Evolutionary conservation across 2,888 invertebrate species (phyloP).

Genomic region (Pyrgus malvae): DNA sequence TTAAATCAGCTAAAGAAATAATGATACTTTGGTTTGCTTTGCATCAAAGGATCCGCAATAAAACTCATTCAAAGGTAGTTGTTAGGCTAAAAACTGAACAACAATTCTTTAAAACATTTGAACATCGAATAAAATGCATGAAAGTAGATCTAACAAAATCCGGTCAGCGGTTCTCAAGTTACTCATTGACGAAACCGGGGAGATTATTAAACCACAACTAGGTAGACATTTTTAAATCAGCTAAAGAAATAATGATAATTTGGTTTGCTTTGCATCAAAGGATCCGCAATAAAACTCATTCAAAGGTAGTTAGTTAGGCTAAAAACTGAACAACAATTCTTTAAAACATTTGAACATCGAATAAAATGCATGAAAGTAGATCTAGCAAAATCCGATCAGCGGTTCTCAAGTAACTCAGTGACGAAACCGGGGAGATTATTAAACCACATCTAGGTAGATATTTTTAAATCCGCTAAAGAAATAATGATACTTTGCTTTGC

Average conservation of each 20-base stretch:
- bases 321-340: too few relatives aligned
- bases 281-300: slow-evolving; percentile 4
- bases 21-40: slow-evolving; percentile 17
- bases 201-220: slow-evolving; percentile 13
- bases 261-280: slow-evolving; percentile 8
- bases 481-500: slow-evolving; percentile 21
- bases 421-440: slow-evolving; percentile 7
- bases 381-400: too few relatives aligned
- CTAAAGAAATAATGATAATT: slow-evolving; percentile 21
- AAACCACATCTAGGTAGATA: slow-evolving; percentile 11
- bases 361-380: too few relatives aligned
- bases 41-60: slow-evolving; percentile 6
- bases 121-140: too few relatives aligned
- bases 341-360: too few relatives aligned
- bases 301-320: too few relatives aligned
- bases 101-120: too few relatives aligned
- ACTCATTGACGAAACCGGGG: background rate
- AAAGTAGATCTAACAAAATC: too few relatives aligned
- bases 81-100: too few relatives aligned
- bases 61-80: too few relatives aligned
- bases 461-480: slow-evolving; percentile 19
- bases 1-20: slow-evolving; percentile 18
- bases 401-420: too few relatives aligned
- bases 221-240: slow-evolving; percentile 16
- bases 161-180: too few relatives aligned